Conservation (phyloP, 2,113 vertebrate species). For the Stigmatopora nigra region DNA sequence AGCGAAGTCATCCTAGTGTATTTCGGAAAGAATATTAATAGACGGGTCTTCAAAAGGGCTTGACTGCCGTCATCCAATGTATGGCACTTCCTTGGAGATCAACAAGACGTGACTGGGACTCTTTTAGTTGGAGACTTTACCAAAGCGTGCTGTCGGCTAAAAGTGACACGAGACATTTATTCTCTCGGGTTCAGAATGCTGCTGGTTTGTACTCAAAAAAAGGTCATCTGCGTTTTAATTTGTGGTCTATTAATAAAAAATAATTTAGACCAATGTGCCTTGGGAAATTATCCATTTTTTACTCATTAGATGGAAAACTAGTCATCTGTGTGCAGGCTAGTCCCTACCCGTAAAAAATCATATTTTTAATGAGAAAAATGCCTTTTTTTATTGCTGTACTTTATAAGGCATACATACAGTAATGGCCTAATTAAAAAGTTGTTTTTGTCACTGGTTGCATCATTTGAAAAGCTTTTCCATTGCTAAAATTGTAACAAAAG, state of each 20-base stretch:
- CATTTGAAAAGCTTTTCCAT: too few relatives aligned
- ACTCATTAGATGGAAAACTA: too few relatives aligned
- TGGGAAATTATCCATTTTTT: too few relatives aligned
- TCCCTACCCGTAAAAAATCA: too few relatives aligned
- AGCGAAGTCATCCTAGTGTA: not conserved
- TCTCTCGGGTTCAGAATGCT: not conserved
- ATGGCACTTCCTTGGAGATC: not conserved
- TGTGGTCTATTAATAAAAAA: not conserved
- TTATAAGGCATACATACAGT: too few relatives aligned
- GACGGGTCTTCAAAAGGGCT: not conserved
- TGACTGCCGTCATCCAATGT: not conserved
- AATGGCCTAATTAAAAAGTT: too few relatives aligned
- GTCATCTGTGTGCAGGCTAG: too few relatives aligned
- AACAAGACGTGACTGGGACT: not conserved
- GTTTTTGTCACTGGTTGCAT: too few relatives aligned
- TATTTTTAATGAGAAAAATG: too few relatives aligned
- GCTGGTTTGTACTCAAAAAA: not conserved
- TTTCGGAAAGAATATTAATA: not conserved
- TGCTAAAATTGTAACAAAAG: too few relatives aligned
- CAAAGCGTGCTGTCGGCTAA: not conserved
- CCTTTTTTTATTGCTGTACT: too few relatives aligned
- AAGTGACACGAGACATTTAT: not conserved
- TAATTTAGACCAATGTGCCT: not conserved
- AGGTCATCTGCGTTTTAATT: not conserved
- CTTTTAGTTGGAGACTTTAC: not conserved